phyloP scores from a whole-genome alignment of 1,140 invertebrate genomes.

The Saccostrea echinata region DNA sequence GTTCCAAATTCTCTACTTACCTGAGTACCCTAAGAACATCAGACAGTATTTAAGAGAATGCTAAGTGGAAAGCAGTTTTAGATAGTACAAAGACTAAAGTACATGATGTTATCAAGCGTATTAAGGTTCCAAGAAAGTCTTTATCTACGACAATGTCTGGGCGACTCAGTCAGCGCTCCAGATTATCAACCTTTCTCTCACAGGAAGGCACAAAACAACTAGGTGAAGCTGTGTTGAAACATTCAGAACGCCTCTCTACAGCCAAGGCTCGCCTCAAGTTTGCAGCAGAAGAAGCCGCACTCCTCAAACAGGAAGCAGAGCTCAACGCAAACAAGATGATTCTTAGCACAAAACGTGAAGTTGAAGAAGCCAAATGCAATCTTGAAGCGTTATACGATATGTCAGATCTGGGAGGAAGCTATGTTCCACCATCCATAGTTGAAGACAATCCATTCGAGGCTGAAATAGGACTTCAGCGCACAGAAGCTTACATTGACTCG shows the following conservation, averaged over 20 bases:
- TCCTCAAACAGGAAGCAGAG: slow-evolving; percentile 29
- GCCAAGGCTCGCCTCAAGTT: slow-evolving; percentile 45
- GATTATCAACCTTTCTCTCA: not conserved
- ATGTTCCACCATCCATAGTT: not conserved
- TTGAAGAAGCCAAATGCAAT: slow-evolving; percentile 18
- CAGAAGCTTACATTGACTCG: not conserved
- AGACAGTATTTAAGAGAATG: no score
- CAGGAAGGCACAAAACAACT: not conserved
- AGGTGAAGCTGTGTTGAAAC: not conserved
- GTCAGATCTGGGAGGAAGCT: not conserved
- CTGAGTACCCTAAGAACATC: not conserved
- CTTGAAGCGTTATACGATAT: slow-evolving; percentile 21
- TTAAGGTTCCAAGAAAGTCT: not conserved
- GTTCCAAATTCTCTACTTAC: not conserved
- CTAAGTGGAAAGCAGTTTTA: not conserved
- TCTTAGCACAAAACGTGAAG: not conserved
- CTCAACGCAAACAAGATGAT: slow-evolving; percentile 26
- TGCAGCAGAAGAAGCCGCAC: not conserved
- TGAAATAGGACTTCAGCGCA: not conserved
- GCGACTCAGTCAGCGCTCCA: not conserved
- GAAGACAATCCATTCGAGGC: not conserved
- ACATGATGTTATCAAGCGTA: not conserved
- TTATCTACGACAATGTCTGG: not conserved
- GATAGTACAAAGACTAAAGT: not conserved
- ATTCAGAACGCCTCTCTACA: not conserved